Evolutionary conservation across 2,113 vertebrate genomes (phyloP).

Genomic region (Lathamus discolor): DNA sequence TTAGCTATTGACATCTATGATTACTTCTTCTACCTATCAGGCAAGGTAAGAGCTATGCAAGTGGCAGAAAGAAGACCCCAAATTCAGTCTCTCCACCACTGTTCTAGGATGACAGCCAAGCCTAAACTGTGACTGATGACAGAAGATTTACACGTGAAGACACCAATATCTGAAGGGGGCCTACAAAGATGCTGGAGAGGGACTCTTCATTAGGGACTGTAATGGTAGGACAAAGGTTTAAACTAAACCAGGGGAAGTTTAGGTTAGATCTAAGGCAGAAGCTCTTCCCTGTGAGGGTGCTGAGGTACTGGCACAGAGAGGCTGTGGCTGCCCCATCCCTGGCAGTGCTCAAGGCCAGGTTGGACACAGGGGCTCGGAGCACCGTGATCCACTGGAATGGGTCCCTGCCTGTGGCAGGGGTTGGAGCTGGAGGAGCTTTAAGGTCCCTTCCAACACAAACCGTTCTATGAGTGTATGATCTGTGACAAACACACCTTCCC

Average conservation of each 20-base stretch:
- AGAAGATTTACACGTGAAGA: neutral
- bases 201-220: neutral
- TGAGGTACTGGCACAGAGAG: neutral
- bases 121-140: neutral
- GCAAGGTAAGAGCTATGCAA: neutral
- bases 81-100: neutral
- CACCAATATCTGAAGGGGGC: neutral
- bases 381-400: too few relatives aligned
- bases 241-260: neutral
- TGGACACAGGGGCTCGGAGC: too few relatives aligned
- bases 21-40: neutral
- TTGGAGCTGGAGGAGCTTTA: neutral
- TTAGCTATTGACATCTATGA: too few relatives aligned
- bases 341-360: neutral
- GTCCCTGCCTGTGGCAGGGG: neutral
- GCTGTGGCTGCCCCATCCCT: too few relatives aligned
- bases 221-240: neutral
- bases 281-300: neutral
- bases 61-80: neutral
- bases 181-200: neutral
- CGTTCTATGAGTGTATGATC: neutral
- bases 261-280: neutral
- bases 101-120: neutral
- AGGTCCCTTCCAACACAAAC: neutral
- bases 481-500: neutral